These are phyloP conservation scores for Rutpela maculata DNA, from an alignment of 2,888 invertebrate species.

Conservation along the genomic window DNA sequence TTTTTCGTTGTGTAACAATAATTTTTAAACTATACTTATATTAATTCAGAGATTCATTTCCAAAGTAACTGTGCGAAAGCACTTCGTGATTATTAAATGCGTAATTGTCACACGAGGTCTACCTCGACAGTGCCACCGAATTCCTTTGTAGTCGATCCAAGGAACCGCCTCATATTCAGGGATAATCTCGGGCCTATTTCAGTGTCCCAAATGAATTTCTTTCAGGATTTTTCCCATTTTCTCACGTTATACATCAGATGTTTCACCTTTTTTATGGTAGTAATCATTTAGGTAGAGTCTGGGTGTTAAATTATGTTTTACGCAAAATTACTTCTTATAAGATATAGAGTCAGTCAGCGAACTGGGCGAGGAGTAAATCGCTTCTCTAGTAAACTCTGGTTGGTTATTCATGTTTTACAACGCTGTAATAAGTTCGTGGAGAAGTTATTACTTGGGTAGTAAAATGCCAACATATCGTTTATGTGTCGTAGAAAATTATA, in stretches of 20 bases:
- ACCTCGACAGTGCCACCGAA: background rate
- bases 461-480: background rate
- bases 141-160: background rate
- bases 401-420: background rate
- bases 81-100: background rate
- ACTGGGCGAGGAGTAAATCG: background rate
- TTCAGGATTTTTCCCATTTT: constrained; percentile 14
- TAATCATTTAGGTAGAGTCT: constrained; percentile 1
- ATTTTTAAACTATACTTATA: too few relatives aligned
- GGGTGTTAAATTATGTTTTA: background rate
- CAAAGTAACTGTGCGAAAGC: background rate
- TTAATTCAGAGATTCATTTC: background rate
- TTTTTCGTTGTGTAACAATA: too few relatives aligned
- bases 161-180: background rate
- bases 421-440: background rate
- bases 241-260: constrained; percentile 14
- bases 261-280: background rate
- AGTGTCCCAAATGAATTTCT: background rate
- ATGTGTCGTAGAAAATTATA: background rate
- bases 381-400: background rate
- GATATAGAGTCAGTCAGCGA: background rate
- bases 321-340: constrained; percentile 1
- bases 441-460: background rate
- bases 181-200: background rate
- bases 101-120: background rate